A percentile compares a stretch with the other conserved stretches of the same genome.
These are phyloP conservation scores for Momotus momota DNA, from an alignment of 2,797 vertebrate genomes.

Conservation along the genomic window DNA sequence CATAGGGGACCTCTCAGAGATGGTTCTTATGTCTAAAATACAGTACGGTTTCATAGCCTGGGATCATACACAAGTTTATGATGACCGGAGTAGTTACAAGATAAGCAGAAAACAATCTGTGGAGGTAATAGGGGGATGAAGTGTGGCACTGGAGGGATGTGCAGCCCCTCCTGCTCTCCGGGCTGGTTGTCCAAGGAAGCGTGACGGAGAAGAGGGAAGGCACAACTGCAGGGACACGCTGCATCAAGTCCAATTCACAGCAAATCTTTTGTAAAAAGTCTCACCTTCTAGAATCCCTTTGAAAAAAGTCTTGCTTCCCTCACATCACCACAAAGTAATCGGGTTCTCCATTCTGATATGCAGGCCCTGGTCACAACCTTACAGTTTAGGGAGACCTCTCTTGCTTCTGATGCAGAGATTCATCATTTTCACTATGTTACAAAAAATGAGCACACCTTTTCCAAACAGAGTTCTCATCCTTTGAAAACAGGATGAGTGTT, in stretches of 20 bases:
- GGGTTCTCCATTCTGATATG: not conserved
- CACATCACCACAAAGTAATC: not conserved
- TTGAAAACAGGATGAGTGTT: not conserved
- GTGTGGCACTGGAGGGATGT: not conserved
- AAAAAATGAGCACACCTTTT: not conserved
- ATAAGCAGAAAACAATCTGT: not conserved
- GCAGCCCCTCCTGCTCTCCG: not conserved
- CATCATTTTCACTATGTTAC: not conserved
- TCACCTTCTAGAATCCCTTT: not conserved
- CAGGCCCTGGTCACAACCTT: not conserved
- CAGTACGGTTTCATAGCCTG: not conserved
- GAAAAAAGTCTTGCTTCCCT: not conserved
- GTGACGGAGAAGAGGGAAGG: not conserved
- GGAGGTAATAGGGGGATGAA: not conserved
- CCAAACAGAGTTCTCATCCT: not conserved
- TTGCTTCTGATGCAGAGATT: not conserved
- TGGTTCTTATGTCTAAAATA: not conserved
- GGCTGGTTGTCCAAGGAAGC: not conserved
- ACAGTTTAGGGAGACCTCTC: not conserved
- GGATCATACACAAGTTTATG: not conserved
- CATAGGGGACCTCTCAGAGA: not conserved
- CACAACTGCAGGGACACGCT: not conserved
- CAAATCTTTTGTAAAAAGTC: not conserved
- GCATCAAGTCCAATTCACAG: not conserved
- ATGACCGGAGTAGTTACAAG: not conserved